Base-by-base conservation (phyloP, 1,140 invertebrate species). In the Penaeus indicus region DNA sequence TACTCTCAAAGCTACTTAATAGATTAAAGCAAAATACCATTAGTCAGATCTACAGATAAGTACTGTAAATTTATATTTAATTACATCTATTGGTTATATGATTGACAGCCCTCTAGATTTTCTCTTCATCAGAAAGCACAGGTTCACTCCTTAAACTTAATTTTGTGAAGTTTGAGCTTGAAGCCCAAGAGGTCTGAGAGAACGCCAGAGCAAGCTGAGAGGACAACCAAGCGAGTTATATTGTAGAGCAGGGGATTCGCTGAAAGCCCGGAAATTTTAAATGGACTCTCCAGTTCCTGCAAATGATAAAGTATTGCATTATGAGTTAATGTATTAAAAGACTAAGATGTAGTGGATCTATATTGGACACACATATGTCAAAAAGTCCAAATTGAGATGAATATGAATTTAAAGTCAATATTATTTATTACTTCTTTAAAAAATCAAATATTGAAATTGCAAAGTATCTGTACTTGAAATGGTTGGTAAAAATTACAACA, bases 171-270 rank as follows among this genome's bases (percentile, higher is more conserved):
- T 93, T 99, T 99, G 64, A 99, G 94, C 93, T 99, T 99, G 92
- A 99, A 99, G 69, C 98, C 98, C 78, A 99, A 94, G 93, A 99
- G 95, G 93, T 99, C 98, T 54, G 97, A 98, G 16, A 99, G 94
- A 21, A 99, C 97, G 18, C 97, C 98, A 4, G 97, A 99, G 61
- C 99, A 95, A 22, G 98, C 98, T 0, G 98, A 99, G 67, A 99
- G 93, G 84, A 99, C 96, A 2, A 99, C 97, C 25, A 99, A 96
- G 93, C 98, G 98, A 25, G 97, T 98, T 84, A 98, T 96, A 82
- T 98, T 99, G 93, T 99, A 99, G 25, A 99, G 93, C 92, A 98
- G 97, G 61, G 98, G 97, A 94, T 99, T 99, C 78, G 97, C 97
- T 84, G 97, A 97, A 86, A 99, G 94, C 69, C 97, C 97, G 54